Conservation (phyloP, 2,888 invertebrate species). For the Microplitis manilae region DNA sequence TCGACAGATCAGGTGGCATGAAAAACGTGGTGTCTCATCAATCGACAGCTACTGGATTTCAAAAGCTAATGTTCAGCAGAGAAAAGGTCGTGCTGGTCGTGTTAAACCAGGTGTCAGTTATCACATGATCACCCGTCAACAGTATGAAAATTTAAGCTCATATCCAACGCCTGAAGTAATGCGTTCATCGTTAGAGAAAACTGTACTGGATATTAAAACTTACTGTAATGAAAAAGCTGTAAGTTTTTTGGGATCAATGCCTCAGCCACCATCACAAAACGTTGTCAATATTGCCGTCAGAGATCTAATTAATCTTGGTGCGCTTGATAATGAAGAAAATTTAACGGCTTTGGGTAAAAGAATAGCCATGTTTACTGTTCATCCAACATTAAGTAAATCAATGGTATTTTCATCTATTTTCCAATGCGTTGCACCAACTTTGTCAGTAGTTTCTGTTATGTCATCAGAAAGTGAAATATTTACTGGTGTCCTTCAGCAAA, state of each 20-base stretch:
- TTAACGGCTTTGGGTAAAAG: slow-evolving; percentile 78
- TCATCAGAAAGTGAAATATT: slow-evolving; percentile 75
- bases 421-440: slow-evolving; percentile 73
- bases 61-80: slow-evolving; percentile 76
- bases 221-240: slow-evolving; percentile 74
- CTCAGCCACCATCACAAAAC: slow-evolving; percentile 75
- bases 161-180: slow-evolving; percentile 79
- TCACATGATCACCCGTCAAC: slow-evolving; percentile 72
- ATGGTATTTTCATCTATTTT: slow-evolving; percentile 76
- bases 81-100: slow-evolving; percentile 81
- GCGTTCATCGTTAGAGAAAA: slow-evolving; percentile 76
- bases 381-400: slow-evolving; percentile 77
- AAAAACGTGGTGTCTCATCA: slow-evolving; percentile 71
- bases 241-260: slow-evolving; percentile 76
- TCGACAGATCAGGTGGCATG: slow-evolving; percentile 75
- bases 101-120: slow-evolving; percentile 77
- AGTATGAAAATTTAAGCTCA: slow-evolving; percentile 72
- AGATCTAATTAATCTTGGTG: slow-evolving; percentile 75
- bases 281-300: slow-evolving; percentile 75
- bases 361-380: slow-evolving; percentile 74
- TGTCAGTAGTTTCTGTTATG: slow-evolving; percentile 72
- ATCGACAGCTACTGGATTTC: slow-evolving; percentile 78
- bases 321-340: slow-evolving; percentile 75
- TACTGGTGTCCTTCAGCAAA: slow-evolving; percentile 71
- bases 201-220: slow-evolving; percentile 77